Base-by-base conservation (phyloP, 2,888 invertebrate genomes). In the Aromia moschata region DNA sequence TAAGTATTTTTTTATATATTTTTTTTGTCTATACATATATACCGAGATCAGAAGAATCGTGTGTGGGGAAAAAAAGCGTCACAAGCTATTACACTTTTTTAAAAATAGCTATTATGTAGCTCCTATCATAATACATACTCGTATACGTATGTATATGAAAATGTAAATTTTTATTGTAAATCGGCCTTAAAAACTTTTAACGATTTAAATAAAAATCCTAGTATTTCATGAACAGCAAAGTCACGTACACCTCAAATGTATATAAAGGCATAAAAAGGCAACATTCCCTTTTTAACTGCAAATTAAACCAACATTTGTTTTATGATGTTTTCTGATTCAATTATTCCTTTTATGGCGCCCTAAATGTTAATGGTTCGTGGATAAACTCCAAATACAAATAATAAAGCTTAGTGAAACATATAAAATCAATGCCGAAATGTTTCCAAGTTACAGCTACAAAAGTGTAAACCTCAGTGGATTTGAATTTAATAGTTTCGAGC, bases 261-360 rank as follows among this genome's bases (percentile, higher is more conserved):
- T 68, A 65, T 64, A 17, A 17, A 16, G 9, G 33, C 36, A 38
- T 64, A 69, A 72, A 70, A 72, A 67, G 68, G 69, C 71, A 68
- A 71, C 68, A 70, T 71, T 70, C 68, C 67, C n/a, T n/a, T 65
- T 68, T 75, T 74, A 74, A 75, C 72, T 74, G 73, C 74, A 74
- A 75, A 75, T 74, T 75, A 74, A 75, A 74, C 66, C 64, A 69
- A 68, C 69, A 71, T 70, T 74, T 71, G 71, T 70, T 73, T 74
- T 73, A 75, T 70, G 70, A 68, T 70, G 67, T 70, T 68, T 70
- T 70, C 69, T 71, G 71, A 74, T 74, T 73, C 73, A 72, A 74
- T 75, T 73, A 73, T 73, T 72, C 70, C 70, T 69, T 73, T 74
- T 73, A 72, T 70, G 67, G 31, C 36, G 40, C 33, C 31, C 47